phyloP scores from a whole-genome alignment of 2,113 vertebrate genomes.

The Neofelis nebulosa region DNA sequence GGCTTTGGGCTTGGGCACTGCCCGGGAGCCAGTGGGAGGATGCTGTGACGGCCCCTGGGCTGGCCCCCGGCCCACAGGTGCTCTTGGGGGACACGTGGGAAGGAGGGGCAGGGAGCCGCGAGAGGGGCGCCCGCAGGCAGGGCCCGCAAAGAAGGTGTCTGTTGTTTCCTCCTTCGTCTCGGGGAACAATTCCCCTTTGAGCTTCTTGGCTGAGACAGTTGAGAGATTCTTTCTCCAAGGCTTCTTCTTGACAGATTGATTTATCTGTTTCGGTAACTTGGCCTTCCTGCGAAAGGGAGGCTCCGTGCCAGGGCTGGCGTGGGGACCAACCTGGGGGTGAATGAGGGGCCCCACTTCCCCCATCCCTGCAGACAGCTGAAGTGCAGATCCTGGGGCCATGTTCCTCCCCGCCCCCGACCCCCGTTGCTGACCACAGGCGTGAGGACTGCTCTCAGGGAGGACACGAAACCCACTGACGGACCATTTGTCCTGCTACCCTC shows the following conservation, averaged over 20 bases:
- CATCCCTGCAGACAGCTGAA: fast-evolving
- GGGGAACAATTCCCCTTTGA: slow-evolving; percentile 84
- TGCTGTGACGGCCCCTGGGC: background rate
- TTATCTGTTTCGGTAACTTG: slow-evolving; percentile 75
- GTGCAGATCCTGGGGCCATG: background rate
- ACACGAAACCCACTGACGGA: fast-evolving
- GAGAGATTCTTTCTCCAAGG: slow-evolving; percentile 84
- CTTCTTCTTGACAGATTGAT: slow-evolving; percentile 81
- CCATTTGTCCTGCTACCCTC: too few relatives aligned
- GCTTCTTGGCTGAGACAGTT: slow-evolving; percentile 83
- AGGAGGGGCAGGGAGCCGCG: background rate
- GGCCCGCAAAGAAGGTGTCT: slow-evolving; percentile 74
- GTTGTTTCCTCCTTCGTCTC: slow-evolving; percentile 79
- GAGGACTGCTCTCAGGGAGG: background rate
- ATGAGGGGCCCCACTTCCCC: background rate
- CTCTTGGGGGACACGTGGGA: background rate
- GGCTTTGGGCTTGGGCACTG: background rate
- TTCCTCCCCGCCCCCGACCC: background rate
- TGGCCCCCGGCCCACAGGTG: slow-evolving; percentile 20
- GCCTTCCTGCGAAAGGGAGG: slow-evolving; percentile 65
- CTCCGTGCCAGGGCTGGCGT: background rate
- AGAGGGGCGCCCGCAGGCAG: background rate
- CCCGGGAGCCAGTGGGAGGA: background rate
- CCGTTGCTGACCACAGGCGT: fast-evolving
- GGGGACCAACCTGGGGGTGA: background rate